Evolutionary conservation across 23 tunicate species (phyloP), one percentile per base, ranked within the genome.

Genomic region (Trididemnum nubilum): DNA sequence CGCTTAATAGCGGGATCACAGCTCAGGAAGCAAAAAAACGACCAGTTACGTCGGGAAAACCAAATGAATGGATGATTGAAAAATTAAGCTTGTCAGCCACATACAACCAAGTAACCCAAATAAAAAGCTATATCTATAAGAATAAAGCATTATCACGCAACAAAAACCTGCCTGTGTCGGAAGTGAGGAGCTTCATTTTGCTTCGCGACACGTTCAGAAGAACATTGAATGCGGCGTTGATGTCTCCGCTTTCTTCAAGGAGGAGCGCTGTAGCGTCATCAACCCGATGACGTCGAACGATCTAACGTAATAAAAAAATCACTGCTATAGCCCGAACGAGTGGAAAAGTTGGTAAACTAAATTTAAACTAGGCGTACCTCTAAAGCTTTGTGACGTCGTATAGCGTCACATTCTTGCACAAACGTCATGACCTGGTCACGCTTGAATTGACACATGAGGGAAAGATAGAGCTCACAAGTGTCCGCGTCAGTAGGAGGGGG

Each of bases 391-490:
- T 87, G 81, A 38, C 85, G 90, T 37, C 92, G 58, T 34, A 83
- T 71, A 21, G 69, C 77, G 65, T 87, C 89, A 71, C 87, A 84
- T 60, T 74, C 80, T 39, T 84, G 87, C 19, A 93, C 49, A 70
- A 93, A 93, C 12, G 77, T 25, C 2, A 93, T 57, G 27, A 93
- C 98, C 65, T 79, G 35, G 81, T 71, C 83, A 24, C 93, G 79
- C 34, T 87, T 87, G 77, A 87, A 93, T 67, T 85, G 92, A 81
- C 98, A 93, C 93, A 93, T 87, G 64, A 93, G 86, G 19, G 90
- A 76, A 30, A 93, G 84, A 51, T 93, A 93, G 5, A 83, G 63
- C 73, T 88, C 94, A 25, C 87, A 74, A 28, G 92, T 84, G 18
- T 88, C 90, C 12, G 92, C 84, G 66, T 88, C 93, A 0, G 64